A percentile compares a stretch with the other conserved stretches of the same genome.
Evolutionary conservation across 2,888 invertebrate species (phyloP).

Genomic region (Chesias legatella): DNA sequence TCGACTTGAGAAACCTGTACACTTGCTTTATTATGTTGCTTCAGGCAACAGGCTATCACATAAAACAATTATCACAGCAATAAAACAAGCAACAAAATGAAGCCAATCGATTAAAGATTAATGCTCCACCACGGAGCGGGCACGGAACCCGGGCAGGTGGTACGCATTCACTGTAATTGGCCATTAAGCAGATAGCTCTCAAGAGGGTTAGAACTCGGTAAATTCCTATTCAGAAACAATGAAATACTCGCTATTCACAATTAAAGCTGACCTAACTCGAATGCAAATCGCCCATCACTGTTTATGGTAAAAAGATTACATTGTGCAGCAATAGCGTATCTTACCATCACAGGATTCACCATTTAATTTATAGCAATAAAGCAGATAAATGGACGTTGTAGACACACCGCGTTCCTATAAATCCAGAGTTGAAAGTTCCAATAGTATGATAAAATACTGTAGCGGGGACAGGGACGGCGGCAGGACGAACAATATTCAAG

Average conservation of each 20-base stretch:
- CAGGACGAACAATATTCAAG: no score
- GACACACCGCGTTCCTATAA: constrained; percentile 71
- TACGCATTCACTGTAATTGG: constrained; percentile 53
- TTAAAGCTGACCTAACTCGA: constrained; percentile 67
- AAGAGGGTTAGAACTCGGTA: constrained; percentile 29
- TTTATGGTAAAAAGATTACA: constrained; percentile 79
- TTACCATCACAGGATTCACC: constrained; percentile 63
- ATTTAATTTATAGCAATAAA: constrained; percentile 78
- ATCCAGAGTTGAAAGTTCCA: constrained; percentile 41
- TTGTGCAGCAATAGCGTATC: constrained; percentile 69
- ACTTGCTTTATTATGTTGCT: constrained; percentile 6
- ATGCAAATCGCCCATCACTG: constrained; percentile 74
- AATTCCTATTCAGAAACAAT: constrained; percentile 65
- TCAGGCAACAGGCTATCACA: constrained; percentile 8
- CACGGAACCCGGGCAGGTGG: constrained; percentile 45
- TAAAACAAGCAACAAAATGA: constrained; percentile 15
- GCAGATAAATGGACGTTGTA: constrained; percentile 64
- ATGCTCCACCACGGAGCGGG: constrained; percentile 24
- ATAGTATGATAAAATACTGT: constrained; percentile 37
- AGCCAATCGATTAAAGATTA: constrained; percentile 34
- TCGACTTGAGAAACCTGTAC: neutral
- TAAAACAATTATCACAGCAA: constrained; percentile 12
- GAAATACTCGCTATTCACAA: constrained; percentile 72
- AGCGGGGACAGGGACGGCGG: constrained; percentile 2
- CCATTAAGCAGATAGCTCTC: constrained; percentile 65